These are phyloP conservation scores for Eupithecia inturbata DNA, from an alignment of 2,888 invertebrate species.

Conservation along the genomic window DNA sequence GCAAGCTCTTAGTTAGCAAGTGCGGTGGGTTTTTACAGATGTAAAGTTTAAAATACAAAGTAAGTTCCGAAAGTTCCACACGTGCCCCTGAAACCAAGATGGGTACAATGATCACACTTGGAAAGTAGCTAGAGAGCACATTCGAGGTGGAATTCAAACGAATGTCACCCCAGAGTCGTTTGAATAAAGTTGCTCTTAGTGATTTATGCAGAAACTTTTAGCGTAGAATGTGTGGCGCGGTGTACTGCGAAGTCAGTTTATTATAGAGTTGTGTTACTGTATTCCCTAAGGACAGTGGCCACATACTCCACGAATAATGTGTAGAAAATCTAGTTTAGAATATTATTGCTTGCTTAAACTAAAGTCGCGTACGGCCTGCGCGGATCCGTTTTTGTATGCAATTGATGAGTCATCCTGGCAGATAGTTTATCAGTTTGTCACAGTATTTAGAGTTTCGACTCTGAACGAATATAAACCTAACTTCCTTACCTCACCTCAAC, in stretches of 20 bases:
- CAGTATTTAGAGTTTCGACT: not conserved
- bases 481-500: too few relatives aligned
- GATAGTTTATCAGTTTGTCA: not conserved
- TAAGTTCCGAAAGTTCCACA: constrained; percentile 22
- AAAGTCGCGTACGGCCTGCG: not conserved
- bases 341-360: not conserved
- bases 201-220: constrained; percentile 81
- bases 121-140: constrained; percentile 53
- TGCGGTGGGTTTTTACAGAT: not conserved
- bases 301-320: constrained; percentile 9
- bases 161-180: constrained; percentile 82
- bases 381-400: not conserved
- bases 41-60: constrained; percentile 14
- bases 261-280: constrained; percentile 62
- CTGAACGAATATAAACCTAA: not conserved
- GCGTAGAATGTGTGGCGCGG: constrained; percentile 68
- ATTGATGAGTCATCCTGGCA: not conserved
- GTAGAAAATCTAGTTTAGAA: not conserved
- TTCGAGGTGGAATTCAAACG: constrained; percentile 77
- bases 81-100: constrained; percentile 17
- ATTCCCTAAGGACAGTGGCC: constrained; percentile 54
- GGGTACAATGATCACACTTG: constrained; percentile 14
- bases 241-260: constrained; percentile 72
- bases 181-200: constrained; percentile 80
- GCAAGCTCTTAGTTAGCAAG: not conserved